Evolutionary conservation across 2,888 invertebrate genomes (phyloP).

Genomic region (Achlya flavicornis): DNA sequence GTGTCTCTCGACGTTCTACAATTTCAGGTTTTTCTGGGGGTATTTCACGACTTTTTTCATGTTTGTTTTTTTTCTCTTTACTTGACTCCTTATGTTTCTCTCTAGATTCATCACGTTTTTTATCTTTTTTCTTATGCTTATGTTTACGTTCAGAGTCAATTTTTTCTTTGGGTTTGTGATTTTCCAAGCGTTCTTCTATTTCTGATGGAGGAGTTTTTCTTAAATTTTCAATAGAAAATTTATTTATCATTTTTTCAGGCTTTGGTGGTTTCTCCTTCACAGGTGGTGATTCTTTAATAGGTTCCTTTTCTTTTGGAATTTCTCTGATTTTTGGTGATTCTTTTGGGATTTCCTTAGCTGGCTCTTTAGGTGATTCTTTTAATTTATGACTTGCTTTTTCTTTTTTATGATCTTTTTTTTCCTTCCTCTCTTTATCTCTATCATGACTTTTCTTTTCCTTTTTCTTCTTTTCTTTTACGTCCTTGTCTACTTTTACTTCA

Average conservation of each 20-base stretch:
- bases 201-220: slow-evolving; percentile 76
- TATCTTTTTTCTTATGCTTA: slow-evolving; percentile 87
- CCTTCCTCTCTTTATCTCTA: slow-evolving; percentile 84
- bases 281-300: slow-evolving; percentile 53
- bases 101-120: slow-evolving; percentile 85
- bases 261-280: slow-evolving; percentile 66
- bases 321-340: slow-evolving; percentile 63
- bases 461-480: slow-evolving; percentile 82
- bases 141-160: slow-evolving; percentile 81
- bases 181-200: slow-evolving; percentile 61
- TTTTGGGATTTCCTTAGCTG: slow-evolving; percentile 61
- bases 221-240: slow-evolving; percentile 78
- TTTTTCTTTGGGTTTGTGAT: slow-evolving; percentile 78
- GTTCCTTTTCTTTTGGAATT: slow-evolving; percentile 63
- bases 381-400: slow-evolving; percentile 71
- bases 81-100: slow-evolving; percentile 84
- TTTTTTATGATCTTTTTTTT: slow-evolving; percentile 83
- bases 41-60: slow-evolving; percentile 78
- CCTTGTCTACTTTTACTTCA: slow-evolving; percentile 82
- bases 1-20: slow-evolving; percentile 72
- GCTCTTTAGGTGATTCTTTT: slow-evolving; percentile 74
- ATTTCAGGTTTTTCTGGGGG: slow-evolving; percentile 79
- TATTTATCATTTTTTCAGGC: slow-evolving; percentile 70
- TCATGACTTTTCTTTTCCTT: slow-evolving; percentile 87
- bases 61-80: slow-evolving; percentile 81